Evolutionary conservation across 2,113 vertebrate species (phyloP).

Genomic region (Odocoileus virginianus): DNA sequence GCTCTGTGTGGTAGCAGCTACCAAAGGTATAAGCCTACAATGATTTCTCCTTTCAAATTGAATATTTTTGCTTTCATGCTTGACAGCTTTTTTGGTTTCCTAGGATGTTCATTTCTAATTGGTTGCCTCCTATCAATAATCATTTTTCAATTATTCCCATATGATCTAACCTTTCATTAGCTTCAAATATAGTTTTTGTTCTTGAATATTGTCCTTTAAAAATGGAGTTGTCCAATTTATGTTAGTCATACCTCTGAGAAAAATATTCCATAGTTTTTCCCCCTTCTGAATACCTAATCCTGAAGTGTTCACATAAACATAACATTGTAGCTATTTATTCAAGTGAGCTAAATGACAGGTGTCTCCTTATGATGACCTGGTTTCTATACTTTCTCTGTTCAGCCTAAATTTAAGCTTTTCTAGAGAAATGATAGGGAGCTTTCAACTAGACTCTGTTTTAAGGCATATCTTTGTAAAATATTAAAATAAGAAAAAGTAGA

Average conservation of each 20-base stretch:
- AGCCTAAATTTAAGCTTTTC: neutral
- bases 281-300: neutral
- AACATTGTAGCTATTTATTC: neutral
- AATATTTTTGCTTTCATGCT: neutral
- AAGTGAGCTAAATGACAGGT: neutral
- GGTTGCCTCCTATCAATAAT: slow-evolving; percentile 1
- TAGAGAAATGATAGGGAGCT: neutral
- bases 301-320: neutral
- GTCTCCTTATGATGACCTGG: neutral
- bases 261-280: neutral
- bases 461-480: neutral
- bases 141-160: neutral
- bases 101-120: neutral
- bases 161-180: neutral
- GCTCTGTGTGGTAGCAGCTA: neutral
- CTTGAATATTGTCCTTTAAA: neutral
- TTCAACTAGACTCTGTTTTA: neutral
- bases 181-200: slow-evolving; percentile 8
- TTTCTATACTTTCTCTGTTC: neutral
- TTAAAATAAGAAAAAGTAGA: neutral
- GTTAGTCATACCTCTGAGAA: neutral
- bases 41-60: slow-evolving; percentile 11
- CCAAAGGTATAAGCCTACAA: neutral
- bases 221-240: neutral
- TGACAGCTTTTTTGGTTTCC: neutral